Evolutionary conservation across 2,888 invertebrate species (phyloP).

Genomic region (Crossocerus cetratus): DNA sequence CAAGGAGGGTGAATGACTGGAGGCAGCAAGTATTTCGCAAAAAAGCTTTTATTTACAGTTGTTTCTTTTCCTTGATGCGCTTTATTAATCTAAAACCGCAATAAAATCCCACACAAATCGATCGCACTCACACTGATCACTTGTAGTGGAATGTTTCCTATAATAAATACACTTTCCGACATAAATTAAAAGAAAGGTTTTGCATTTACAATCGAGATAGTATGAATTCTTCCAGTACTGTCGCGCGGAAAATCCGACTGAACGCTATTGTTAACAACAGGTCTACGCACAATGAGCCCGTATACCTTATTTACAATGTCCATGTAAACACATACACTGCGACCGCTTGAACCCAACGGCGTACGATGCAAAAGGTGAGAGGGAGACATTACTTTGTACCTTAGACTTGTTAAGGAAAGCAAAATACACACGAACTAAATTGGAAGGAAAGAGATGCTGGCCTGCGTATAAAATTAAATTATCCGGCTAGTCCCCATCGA

Average conservation of each 20-base stretch:
- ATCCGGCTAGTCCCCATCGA: constrained; percentile 41
- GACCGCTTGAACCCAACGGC: constrained; percentile 55
- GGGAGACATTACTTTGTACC: constrained; percentile 71
- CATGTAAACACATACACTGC: constrained; percentile 69
- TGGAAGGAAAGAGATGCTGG: constrained; percentile 61
- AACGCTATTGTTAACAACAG: constrained; percentile 48
- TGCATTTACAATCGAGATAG: constrained; percentile 55
- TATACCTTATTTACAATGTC: constrained; percentile 71
- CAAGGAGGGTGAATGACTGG: constrained; percentile 22
- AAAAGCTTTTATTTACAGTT: constrained; percentile 64
- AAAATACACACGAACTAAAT: constrained; percentile 6
- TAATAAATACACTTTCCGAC: constrained; percentile 59
- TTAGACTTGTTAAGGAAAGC: constrained; percentile 59
- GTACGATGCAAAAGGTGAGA: constrained; percentile 62
- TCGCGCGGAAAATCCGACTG: constrained; percentile 39
- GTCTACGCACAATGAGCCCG: constrained; percentile 61
- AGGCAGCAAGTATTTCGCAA: constrained; percentile 48
- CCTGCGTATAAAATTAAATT: constrained; percentile 63
- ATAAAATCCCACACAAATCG: constrained; percentile 58
- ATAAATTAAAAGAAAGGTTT: constrained; percentile 58
- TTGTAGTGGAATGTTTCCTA: constrained; percentile 59
- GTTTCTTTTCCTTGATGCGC: constrained; percentile 55
- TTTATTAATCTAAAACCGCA: constrained; percentile 60
- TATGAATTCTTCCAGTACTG: constrained; percentile 42
- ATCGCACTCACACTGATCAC: constrained; percentile 54